A percentile compares a stretch with the other conserved stretches of the same genome.
phyloP scores from a whole-genome alignment of 1,140 invertebrate species.

The Pogonomyrmex californicus region DNA sequence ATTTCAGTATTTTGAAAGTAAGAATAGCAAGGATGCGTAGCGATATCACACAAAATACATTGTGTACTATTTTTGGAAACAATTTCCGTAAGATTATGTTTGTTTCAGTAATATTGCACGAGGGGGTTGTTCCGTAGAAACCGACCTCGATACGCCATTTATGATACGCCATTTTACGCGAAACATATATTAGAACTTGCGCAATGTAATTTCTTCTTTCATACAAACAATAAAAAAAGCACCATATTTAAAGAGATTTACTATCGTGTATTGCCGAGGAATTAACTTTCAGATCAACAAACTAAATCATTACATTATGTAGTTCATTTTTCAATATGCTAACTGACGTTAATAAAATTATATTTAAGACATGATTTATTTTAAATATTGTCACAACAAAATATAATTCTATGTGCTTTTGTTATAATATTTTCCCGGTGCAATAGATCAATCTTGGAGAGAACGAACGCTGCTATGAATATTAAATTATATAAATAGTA shows the following conservation, averaged over 20 bases:
- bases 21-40: neutral
- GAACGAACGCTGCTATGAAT: neutral
- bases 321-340: neutral
- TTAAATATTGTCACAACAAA: neutral
- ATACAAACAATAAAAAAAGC: neutral
- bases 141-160: too few species aligned
- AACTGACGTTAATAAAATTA: constrained; percentile 2
- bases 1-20: constrained; percentile 17
- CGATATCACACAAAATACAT: constrained; percentile 45
- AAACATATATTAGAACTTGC: constrained; percentile 41
- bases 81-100: constrained; percentile 46
- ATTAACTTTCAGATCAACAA: neutral
- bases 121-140: constrained; percentile 9
- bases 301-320: neutral
- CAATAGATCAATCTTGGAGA: constrained; percentile 17
- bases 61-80: constrained; percentile 50
- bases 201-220: constrained; percentile 30
- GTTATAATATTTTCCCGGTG: neutral
- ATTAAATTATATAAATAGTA: constrained; percentile 34
- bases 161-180: constrained; percentile 33
- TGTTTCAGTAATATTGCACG: constrained; percentile 49
- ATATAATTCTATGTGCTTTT: neutral
- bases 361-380: neutral
- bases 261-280: neutral
- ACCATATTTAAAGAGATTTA: neutral